Base-by-base conservation (phyloP, 1,140 invertebrate genomes). In the honey bee (Apis mellifera) region DNA sequence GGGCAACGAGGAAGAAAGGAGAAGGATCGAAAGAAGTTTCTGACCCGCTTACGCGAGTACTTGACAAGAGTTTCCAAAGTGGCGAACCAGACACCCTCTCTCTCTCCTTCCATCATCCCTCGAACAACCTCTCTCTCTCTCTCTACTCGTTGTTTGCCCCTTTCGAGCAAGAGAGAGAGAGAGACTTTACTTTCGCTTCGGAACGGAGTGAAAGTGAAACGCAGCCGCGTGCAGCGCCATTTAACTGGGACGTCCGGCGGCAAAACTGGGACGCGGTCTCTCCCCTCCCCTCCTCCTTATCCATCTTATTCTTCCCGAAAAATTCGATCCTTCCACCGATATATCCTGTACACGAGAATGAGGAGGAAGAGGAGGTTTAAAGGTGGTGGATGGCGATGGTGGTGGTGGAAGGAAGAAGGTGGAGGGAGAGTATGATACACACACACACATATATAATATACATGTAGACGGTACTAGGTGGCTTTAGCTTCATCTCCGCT, bases 11-110 rank as follows among this genome's bases (percentile, higher is more conserved):
- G 73, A 65, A 42, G 52, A n/a, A 32, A 32, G 32, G 71, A 71
- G 65, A 79, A 87, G 91, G 90, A 89, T 91, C 90, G 90, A 93
- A 94, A 94, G 92, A 94, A 94, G 92, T 93, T 93, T 93, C 91
- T 94, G 93, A 94, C 93, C 93, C 90, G 93, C 92, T 94, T 94
- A 94, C 91, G 84, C 89, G 89, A 90, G 88, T 90, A 92, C 93
- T 92, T 93, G 85, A 90, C 90, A 89, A 92, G 92, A 92, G 92
- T 93, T 93, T 93, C 83, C 91, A 66, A 93, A 93, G 92, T 93
- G 90, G 87, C 88, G 88, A 93, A 90, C 87, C 90, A 90, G 90
- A 91, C 87, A 90, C 89, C 86, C 82, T 81, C 79, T 62, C 55
- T 26, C 26, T 26, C 26, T 26, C 26, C n/a, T n/a, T n/a, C n/a